Evolutionary conservation across 2,888 invertebrate genomes (phyloP), one percentile per base, ranked within the genome.

Genomic region (Chaetogeoica ovagalla): DNA sequence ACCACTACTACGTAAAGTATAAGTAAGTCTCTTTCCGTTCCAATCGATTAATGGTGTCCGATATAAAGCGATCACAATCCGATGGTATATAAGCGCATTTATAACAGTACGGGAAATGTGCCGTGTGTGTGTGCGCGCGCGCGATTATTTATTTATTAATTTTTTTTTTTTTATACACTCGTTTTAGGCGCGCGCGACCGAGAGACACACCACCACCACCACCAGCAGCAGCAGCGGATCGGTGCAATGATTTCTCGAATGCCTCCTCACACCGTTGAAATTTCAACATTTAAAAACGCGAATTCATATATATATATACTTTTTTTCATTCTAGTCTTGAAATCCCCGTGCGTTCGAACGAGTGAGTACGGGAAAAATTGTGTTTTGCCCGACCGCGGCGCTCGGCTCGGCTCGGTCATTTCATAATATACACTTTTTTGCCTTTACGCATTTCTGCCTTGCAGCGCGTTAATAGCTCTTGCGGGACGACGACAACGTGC

Each of bases 11-110:
- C 4, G 21, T 52, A 63, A 62, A 71, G 13, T 48, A 48, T 48
- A 48, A 70, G 63, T 30, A 30, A 30, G 62, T 79, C 62, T 70
- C 69, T 19, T 21, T 37, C 48, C 4, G 4, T 37, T 39, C 37
- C 77, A 37, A 77, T 77, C 77, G 77, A 77, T 77, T 77, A 69
- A 77, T 77, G 69, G 60, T 77, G 69, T 63, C 70, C 70, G 79
- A 79, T 77, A 79, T 77, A 77, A 70, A 77, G 70, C 69, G 70
- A 77, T 79, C 70, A 63, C 79, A 62, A 79, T 79, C 79, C 55
- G 37, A 62, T 48, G 30, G 69, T 37, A 65, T 65, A 65, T 19
- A 37, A n/a, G 62, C n/a, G 19, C 37, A 23, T 4, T 9, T 15
- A 48, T 11, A 13, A 48, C 13, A 13, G 48, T 11, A 15, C 21